Evolutionary conservation across 2,113 vertebrate species (phyloP), one percentile per base, ranked within the genome.

Genomic region (Gopherus flavomarginatus): DNA sequence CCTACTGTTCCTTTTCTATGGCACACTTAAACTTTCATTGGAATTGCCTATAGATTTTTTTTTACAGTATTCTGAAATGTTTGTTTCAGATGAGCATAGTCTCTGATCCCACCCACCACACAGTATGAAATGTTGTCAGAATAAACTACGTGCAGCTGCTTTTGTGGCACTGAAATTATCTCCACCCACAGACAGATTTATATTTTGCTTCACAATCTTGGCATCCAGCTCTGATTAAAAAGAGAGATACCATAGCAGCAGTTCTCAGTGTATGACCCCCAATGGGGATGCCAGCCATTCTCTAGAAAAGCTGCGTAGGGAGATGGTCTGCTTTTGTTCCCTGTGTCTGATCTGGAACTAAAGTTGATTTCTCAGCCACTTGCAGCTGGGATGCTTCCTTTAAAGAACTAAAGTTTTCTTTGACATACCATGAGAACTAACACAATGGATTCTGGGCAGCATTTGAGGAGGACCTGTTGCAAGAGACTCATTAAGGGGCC

Each of bases 301-400:
- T 56, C 44, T 44, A 3, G 38, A 35, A 56, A 79, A 50, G 5
- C 47, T 42, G 17, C 8, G 0, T 50, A 12, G 62, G 44, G 49
- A 80, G 77, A 75, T 95, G 87, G 89, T 83, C 8, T 24, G 49
- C 0, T 80, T 87, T 31, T 82, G 4, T 78, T 83, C 92, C 87
- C 52, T 77, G 31, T 8, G 49, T 27, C 90, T 86, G 89, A 56
- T 11, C 80, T 14, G 56, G 3, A 88, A 52, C 72, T 81, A 44
- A 6, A 65, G 47, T 24, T 91, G 54, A 62, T 19, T 90, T 2
- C 54, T 79, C n/a, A 69, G 4, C 54, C 57, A 24, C 16, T 87
- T 6, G 0, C 75, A n/a, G 5, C 44, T 65, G 1, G 8, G 47
- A 69, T 65, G 5, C 26, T 87, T 87, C 22, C 81, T 87, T 0